These are phyloP conservation scores for Ochotona princeps DNA, from an alignment of 2,113 vertebrate genomes.

Conservation along the genomic window DNA sequence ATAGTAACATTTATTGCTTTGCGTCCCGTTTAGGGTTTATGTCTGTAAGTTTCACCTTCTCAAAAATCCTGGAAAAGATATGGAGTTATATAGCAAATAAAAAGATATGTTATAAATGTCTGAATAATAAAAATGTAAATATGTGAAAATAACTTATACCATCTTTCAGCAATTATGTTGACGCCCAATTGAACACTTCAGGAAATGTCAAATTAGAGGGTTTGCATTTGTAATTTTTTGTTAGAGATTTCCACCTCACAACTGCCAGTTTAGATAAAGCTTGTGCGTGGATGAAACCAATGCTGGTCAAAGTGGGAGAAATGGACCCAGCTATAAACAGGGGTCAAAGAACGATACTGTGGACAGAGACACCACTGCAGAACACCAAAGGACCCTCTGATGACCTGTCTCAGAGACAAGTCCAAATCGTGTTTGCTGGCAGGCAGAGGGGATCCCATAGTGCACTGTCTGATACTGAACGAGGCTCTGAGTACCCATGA, in stretches of 20 bases:
- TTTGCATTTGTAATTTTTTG: conserved; percentile 53
- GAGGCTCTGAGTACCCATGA: not conserved
- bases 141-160: conserved; percentile 6
- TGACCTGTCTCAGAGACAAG: not conserved
- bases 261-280: not conserved
- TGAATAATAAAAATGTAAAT: conserved; percentile 32
- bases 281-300: not conserved
- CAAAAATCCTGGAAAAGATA: not conserved
- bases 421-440: not conserved
- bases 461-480: not conserved
- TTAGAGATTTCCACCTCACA: conserved; percentile 13
- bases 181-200: conserved; percentile 10
- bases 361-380: too few species aligned
- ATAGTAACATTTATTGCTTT: not conserved
- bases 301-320: not conserved
- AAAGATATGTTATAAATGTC: not conserved
- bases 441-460: not conserved
- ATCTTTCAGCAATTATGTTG: conserved; percentile 54
- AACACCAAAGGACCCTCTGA: not conserved
- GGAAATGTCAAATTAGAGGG: conserved; percentile 35
- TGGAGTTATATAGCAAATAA: not conserved
- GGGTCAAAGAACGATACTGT: too few species aligned
- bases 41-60: not conserved
- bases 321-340: not conserved
- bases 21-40: not conserved